phyloP scores from a whole-genome alignment of 2,797 vertebrate species.

The Australoheros facetus region DNA sequence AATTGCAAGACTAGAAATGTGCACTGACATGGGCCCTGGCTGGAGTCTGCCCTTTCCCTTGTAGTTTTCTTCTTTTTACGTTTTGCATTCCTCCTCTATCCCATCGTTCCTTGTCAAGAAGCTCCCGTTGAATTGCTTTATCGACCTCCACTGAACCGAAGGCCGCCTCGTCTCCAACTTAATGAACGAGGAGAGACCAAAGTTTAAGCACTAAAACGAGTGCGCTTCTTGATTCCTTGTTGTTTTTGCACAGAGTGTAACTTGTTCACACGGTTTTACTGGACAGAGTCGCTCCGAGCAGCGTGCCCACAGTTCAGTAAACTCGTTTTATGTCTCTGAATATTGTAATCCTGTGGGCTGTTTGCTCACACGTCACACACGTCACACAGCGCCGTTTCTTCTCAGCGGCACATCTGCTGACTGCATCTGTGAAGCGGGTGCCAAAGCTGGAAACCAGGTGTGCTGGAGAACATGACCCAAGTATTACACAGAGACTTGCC shows the following conservation, averaged over 20 bases:
- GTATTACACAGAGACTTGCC: conserved; percentile 38
- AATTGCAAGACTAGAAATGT: neutral
- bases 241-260: neutral
- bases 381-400: conserved; percentile 34
- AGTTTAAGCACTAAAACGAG: neutral
- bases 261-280: conserved; percentile 30
- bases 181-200: conserved; percentile 9
- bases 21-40: neutral
- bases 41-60: neutral
- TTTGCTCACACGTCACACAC: conserved; percentile 46
- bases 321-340: conserved; percentile 41
- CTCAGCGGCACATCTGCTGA: conserved; percentile 67
- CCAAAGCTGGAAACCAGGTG: conserved; percentile 67
- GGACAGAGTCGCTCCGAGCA: conserved; percentile 24
- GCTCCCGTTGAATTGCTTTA: conserved; percentile 27
- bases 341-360: conserved; percentile 59
- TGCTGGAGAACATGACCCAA: conserved; percentile 46
- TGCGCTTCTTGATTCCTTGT: conserved; percentile 1
- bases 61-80: neutral
- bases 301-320: conserved; percentile 36
- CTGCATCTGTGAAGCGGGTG: conserved; percentile 53
- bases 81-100: neutral
- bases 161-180: conserved; percentile 21
- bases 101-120: conserved; percentile 18
- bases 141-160: conserved; percentile 27